Base-by-base conservation (phyloP, 2,797 vertebrate genomes). In the Spea hammondii region DNA sequence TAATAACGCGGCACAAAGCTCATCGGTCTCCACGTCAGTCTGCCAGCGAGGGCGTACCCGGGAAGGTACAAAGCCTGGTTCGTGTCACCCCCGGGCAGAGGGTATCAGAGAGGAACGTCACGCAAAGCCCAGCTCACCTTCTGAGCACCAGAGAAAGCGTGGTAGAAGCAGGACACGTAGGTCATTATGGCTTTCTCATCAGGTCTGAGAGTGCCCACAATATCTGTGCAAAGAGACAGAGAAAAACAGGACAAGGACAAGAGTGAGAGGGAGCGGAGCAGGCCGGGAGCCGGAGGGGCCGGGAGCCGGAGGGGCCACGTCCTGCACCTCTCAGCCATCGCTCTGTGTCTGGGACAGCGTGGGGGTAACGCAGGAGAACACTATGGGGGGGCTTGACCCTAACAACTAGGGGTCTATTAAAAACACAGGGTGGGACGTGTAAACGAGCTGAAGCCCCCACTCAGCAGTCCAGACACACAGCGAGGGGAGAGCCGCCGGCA, bases 101-200 rank as follows among this genome's bases (percentile, higher is more conserved):
- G 12, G 32, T 0, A 32, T 32, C 32, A 32, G 32, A 17, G 17
- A 17, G 17, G 17, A 32, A 32, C 32, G 32, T 1, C 32, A 32
- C 32, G 32, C 32, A 32, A 32, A 32, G 32, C 32, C 12, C 69
- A 83, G 89, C 95, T 98, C 95, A 98, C 97, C 96, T 98, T 97
- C 91, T 98, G 96, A 74, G 97, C 97, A 55, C 96, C 97, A 83
- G 96, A 98, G 92, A 98, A 97, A 93, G 97, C 97, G 85, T 98
- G 97, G 96, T 98, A 98, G 94, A 97, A 98, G 95, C 95, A 94
- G 93, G 97, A 98, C 55, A 98, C 97, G 88, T 98, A 97, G 87
- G 97, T 98, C 97, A 98, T 98, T 89, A 98, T 97, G 88, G 97
- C 97, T 89, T 98, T 98, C 92, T 98, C 97, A 84, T 98, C 97